Base-by-base conservation (phyloP, 2,888 invertebrate genomes). In the Calliopum simillimum region DNA sequence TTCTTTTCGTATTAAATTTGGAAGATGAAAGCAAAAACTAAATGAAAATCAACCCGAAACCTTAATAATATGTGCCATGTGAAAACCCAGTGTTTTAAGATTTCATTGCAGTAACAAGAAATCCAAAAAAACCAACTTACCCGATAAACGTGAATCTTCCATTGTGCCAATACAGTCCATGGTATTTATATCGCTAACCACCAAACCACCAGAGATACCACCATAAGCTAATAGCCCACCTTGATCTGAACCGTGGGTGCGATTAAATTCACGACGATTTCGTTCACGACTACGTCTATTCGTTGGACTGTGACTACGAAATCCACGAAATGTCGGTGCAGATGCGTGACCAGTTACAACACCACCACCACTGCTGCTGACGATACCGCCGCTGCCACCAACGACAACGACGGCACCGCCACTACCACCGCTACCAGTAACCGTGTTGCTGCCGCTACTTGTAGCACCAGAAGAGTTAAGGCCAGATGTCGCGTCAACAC, bases 251-350 rank as follows among this genome's bases (percentile, higher is more conserved):
- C 84, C 84, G 78, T 86, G 85, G 46, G 82, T 84, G 69, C 83
- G 84, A 65, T 77, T 78, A 49, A 81, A 79, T 58, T 81, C 80
- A 49, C 79, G 76, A 59, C 82, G 80, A 75, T 82, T 84, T 19
- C 85, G 81, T 63, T 86, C 86, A 12, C 86, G 82, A 76, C 86
- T 86, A 63, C 84, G 81, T 25, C 85, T 81, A 76, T 82, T 82
- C 69, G 86, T 85, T 73, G 86, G 86, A 75, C 86, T 86, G 77
- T 86, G 86, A 79, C 85, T 86, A 72, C 85, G 86, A 78, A 86
- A 86, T 65, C 85, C 82, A 49, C 85, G 74, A 65, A 77, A 79
- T 12, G 79, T 68, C 3, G 75, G 65, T 43, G 72, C 62, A 14
- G 76, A 69, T 3, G 75, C 72, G 8, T 73, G 76, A 14, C 76